These are phyloP conservation scores for Naja naja DNA, from an alignment of 2,113 vertebrate species.

Conservation along the genomic window DNA sequence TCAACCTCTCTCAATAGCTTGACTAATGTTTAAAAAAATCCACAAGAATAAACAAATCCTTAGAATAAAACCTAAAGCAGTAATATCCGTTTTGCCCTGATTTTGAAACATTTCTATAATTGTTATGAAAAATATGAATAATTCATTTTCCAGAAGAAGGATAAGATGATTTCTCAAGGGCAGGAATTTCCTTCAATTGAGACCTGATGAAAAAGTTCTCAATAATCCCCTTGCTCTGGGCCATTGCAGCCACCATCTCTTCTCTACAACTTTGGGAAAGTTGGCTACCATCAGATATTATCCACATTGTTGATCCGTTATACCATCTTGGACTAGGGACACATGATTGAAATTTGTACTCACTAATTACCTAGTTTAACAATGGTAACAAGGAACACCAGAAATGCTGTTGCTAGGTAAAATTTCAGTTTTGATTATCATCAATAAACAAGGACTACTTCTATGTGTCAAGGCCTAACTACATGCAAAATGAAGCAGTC, in stretches of 20 bases:
- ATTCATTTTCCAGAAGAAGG: neutral
- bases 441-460: neutral
- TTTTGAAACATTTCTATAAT: neutral
- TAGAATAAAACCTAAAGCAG: neutral
- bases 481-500: neutral
- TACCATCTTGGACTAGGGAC: neutral
- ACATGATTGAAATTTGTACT: neutral
- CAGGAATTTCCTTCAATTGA: neutral
- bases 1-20: neutral
- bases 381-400: neutral
- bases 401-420: neutral
- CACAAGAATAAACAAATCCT: neutral
- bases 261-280: neutral
- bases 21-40: neutral
- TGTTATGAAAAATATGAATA: neutral
- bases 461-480: neutral
- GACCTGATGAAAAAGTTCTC: neutral
- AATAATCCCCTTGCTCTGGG: neutral
- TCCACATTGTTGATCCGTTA: neutral
- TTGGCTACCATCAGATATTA: neutral
- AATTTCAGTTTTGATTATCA: neutral
- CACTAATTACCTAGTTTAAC: neutral
- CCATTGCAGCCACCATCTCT: neutral
- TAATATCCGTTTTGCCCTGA: neutral
- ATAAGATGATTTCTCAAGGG: neutral